Conservation (phyloP, 2,888 invertebrate genomes). For the Tyria jacobaeae region DNA sequence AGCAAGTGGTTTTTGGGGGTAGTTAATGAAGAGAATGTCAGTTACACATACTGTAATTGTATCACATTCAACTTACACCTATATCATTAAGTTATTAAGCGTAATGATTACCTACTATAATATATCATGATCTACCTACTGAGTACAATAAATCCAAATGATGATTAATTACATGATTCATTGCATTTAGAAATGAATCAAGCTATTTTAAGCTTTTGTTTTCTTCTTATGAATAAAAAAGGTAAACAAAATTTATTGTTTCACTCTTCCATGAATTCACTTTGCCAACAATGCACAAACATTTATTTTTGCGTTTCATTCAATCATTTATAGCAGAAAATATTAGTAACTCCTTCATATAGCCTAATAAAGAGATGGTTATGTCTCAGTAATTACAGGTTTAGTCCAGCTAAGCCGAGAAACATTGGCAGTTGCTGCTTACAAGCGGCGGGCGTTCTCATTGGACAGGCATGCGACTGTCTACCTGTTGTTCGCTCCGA, state of each 20-base stretch:
- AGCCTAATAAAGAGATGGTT: conserved; percentile 41
- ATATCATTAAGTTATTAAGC: background rate
- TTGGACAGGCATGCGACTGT: conserved; percentile 65
- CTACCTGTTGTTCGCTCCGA: conserved; percentile 58
- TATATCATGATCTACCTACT: background rate
- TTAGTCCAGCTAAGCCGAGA: conserved; percentile 24
- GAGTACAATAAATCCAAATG: background rate
- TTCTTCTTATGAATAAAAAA: conserved; percentile 2
- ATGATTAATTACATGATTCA: background rate
- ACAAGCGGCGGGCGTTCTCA: conserved; percentile 48
- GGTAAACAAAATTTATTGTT: conserved; percentile 14
- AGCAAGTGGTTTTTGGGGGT: conserved; percentile 69
- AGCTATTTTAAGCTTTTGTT: conserved; percentile 8
- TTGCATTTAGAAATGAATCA: background rate
- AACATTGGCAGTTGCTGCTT: conserved; percentile 33
- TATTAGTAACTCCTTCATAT: conserved; percentile 17
- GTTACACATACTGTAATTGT: conserved; percentile 33
- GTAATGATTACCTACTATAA: background rate
- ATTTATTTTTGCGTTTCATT: conserved; percentile 11
- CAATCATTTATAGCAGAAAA: conserved; percentile 1
- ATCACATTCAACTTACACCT: background rate
- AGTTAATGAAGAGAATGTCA: conserved; percentile 74
- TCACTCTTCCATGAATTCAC: conserved; percentile 4
- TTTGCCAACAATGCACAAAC: conserved; percentile 9
- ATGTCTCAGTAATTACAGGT: conserved; percentile 37